These are phyloP conservation scores for Tricholauxania praeusta DNA, from an alignment of 2,888 invertebrate genomes.

Conservation along the genomic window DNA sequence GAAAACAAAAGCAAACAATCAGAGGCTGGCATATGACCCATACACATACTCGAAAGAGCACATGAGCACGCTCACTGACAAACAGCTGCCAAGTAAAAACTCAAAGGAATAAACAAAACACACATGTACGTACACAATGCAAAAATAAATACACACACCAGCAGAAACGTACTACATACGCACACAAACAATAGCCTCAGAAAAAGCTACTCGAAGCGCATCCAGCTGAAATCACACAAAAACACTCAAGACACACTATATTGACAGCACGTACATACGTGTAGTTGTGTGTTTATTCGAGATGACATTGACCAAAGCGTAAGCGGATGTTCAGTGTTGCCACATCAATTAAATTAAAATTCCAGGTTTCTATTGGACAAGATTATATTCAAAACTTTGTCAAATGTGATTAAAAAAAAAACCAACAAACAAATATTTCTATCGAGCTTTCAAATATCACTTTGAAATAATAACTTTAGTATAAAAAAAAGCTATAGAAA, in stretches of 20 bases:
- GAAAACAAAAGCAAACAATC: neutral
- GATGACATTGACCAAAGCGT: slow-evolving; percentile 20
- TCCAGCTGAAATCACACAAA: slow-evolving; percentile 20
- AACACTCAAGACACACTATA: slow-evolving; percentile 19
- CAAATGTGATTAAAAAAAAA: too few relatives aligned
- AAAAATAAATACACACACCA: neutral
- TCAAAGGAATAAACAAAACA: neutral
- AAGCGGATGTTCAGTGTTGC: slow-evolving; percentile 4
- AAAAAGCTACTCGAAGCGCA: slow-evolving; percentile 6
- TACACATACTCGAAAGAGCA: neutral
- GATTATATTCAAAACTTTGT: too few relatives aligned
- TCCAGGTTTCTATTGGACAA: too few relatives aligned
- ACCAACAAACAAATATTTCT: too few relatives aligned
- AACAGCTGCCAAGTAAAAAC: too few relatives aligned
- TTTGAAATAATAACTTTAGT: too few relatives aligned
- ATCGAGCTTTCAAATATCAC: too few relatives aligned
- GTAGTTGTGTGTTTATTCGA: neutral
- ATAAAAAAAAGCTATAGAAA: too few relatives aligned
- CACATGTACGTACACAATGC: neutral
- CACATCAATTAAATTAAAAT: too few relatives aligned
- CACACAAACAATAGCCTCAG: neutral
- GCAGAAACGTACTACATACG: neutral
- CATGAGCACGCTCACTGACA: neutral
- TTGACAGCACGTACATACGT: neutral
- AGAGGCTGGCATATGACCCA: neutral